Evolutionary conservation across 2,888 invertebrate species (phyloP), one percentile per base, ranked within the genome.

Genomic region (Phengaris arion): DNA sequence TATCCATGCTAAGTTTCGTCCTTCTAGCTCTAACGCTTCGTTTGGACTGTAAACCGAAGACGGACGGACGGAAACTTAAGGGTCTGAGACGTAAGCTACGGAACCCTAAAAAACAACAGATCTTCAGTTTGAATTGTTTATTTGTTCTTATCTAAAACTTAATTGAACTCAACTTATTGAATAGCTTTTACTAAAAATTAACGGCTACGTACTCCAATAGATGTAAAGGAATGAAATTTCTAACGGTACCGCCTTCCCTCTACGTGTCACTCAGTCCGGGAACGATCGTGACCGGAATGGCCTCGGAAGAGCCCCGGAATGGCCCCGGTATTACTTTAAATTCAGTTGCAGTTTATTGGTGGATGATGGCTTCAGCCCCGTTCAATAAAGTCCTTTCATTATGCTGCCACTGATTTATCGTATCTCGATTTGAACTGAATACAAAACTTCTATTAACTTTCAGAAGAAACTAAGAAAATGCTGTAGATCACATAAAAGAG

Each of bases 291-390:
- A 79, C 77, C 75, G 68, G 81, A 79, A 79, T 80, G 59, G 59
- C 68, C 48, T 22, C 64, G 68, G 76, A n/a, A n/a, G 79, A 59
- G 68, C 68, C 48, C 45, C 64, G 68, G 76, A 79, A 79, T 80
- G 59, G 59, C 68, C 48, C 45, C 64, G 68, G 76, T 52, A 75
- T 78, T 76, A 78, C 79, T 81, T 79, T 78, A 79, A 81, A 81
- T 80, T 80, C 80, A 77, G 79, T 78, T 78, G 79, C 77, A 78
- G 79, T 80, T 80, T 80, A 79, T 76, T 78, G 75, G 75, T 77
- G 78, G 79, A 79, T 81, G 80, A 81, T 78, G 80, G 78, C 79
- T 80, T 79, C 74, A 68, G 75, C 75, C 74, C 76, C 77, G 78
- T 77, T 79, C 79, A 79, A 79, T 78, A 79, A 76, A 76, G 76